These are phyloP conservation scores for Trilocha varians DNA, from an alignment of 2,888 invertebrate species.

Conservation along the genomic window DNA sequence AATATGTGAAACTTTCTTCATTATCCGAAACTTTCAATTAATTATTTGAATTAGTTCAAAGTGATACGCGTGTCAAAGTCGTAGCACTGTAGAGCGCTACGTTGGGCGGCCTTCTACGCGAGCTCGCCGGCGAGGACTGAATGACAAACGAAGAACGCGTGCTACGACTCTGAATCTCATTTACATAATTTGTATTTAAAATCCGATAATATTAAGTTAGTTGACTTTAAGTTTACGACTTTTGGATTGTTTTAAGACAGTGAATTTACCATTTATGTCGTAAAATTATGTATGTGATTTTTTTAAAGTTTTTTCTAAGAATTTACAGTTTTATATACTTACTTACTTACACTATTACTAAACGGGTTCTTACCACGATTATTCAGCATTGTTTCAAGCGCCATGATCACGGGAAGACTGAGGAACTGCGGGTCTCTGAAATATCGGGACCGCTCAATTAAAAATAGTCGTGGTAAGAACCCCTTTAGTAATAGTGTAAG, in stretches of 20 bases:
- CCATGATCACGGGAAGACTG: too few relatives aligned
- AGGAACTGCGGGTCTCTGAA: too few relatives aligned
- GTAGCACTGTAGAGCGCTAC: slow-evolving; percentile 30
- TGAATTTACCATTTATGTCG: neutral
- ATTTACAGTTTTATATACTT: too few relatives aligned
- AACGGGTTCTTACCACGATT: too few relatives aligned
- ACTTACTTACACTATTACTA: too few relatives aligned
- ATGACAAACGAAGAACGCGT: slow-evolving; percentile 7
- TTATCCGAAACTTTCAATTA: neutral
- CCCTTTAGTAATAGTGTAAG: too few relatives aligned
- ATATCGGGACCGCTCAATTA: too few relatives aligned
- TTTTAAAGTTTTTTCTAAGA: too few relatives aligned
- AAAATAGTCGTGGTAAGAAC: too few relatives aligned
- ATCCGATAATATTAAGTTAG: neutral
- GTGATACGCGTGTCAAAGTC: slow-evolving; percentile 9
- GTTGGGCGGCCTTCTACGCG: slow-evolving; percentile 34
- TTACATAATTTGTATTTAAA: neutral
- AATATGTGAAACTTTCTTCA: neutral
- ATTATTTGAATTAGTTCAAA: neutral
- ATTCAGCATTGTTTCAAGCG: too few relatives aligned
- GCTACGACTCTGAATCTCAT: neutral
- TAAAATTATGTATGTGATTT: neutral
- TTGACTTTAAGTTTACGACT: neutral
- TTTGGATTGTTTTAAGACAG: neutral
- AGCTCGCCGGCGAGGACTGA: slow-evolving; percentile 29